Conservation (phyloP, 2,113 vertebrate species). For the Herpetotheres cachinnans region DNA sequence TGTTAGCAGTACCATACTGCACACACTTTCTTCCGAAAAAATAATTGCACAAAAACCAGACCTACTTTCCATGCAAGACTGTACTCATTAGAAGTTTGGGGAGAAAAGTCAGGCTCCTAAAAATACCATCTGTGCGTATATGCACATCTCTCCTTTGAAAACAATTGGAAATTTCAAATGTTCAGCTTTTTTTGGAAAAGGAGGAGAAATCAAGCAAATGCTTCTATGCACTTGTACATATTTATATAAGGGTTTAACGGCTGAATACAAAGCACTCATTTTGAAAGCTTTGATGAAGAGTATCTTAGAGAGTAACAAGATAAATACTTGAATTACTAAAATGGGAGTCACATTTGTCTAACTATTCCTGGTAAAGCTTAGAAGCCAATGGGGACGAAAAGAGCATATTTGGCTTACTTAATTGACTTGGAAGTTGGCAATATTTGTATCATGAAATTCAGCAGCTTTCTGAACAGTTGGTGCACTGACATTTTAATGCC, state of each 20-base stretch:
- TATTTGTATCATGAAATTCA: not conserved
- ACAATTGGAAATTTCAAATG: not conserved
- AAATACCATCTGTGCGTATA: slow-evolving; percentile 7
- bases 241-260: not conserved
- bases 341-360: not conserved
- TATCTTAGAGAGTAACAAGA: not conserved
- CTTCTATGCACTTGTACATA: not conserved
- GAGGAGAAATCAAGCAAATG: not conserved
- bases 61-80: not conserved
- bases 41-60: rapidly evolving
- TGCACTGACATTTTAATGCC: slow-evolving; percentile 14
- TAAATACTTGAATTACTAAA: not conserved
- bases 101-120: not conserved
- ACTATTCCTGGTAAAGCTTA: not conserved
- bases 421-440: not conserved
- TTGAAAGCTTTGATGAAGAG: not conserved
- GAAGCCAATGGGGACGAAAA: not conserved
- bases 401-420: not conserved
- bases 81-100: not conserved
- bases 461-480: slow-evolving; percentile 42
- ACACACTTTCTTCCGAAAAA: not conserved
- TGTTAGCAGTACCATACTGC: not conserved
- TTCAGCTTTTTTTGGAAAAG: not conserved
- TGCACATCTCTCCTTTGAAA: not conserved
- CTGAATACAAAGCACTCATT: not conserved